A percentile compares a stretch with the other conserved stretches of the same genome.
Evolutionary conservation across 2,797 vertebrate genomes (phyloP).

Genomic region (Ctenopoma multispine): DNA sequence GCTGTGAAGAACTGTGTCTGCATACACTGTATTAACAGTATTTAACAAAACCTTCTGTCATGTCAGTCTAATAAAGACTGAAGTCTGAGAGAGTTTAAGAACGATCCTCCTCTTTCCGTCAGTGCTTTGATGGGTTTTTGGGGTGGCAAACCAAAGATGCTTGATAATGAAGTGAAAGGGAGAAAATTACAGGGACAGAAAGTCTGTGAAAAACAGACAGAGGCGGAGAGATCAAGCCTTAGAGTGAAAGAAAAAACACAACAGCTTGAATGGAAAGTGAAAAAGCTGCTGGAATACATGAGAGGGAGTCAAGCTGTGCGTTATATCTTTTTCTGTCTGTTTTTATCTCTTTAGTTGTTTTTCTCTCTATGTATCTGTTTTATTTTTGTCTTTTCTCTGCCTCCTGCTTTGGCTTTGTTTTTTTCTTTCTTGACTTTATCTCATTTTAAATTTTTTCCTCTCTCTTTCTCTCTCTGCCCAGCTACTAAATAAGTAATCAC

Average conservation of each 20-base stretch:
- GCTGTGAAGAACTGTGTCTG: not conserved
- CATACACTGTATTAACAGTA: slow-evolving; percentile 19
- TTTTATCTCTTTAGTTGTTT: slow-evolving; percentile 22
- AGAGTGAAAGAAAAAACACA: not conserved
- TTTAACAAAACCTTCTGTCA: slow-evolving; percentile 42
- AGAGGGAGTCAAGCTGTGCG: slow-evolving; percentile 32
- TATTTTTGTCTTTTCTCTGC: slow-evolving; percentile 28
- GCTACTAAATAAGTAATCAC: slow-evolving; percentile 77
- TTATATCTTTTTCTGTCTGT: slow-evolving; percentile 16
- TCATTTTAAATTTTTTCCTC: slow-evolving; percentile 14
- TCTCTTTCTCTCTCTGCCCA: slow-evolving; percentile 45
- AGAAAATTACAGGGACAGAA: slow-evolving; percentile 37
- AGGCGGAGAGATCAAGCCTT: not conserved
- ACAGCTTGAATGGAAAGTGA: slow-evolving; percentile 33
- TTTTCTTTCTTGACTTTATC: slow-evolving; percentile 33
- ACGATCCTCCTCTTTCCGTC: slow-evolving; percentile 7
- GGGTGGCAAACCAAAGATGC: slow-evolving; percentile 8
- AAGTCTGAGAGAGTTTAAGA: slow-evolving; percentile 14
- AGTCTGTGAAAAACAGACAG: slow-evolving; percentile 13
- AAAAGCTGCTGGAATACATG: slow-evolving; percentile 26
- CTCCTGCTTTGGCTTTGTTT: slow-evolving; percentile 10
- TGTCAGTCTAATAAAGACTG: slow-evolving; percentile 24
- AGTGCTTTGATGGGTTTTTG: slow-evolving; percentile 17
- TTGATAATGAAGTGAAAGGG: slow-evolving; percentile 49
- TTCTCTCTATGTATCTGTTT: slow-evolving; percentile 29